A percentile compares a stretch with the other conserved stretches of the same genome.
These are phyloP conservation scores for Scaptomyza hsui DNA, from an alignment of 1,140 invertebrate species.

Conservation along the genomic window DNA sequence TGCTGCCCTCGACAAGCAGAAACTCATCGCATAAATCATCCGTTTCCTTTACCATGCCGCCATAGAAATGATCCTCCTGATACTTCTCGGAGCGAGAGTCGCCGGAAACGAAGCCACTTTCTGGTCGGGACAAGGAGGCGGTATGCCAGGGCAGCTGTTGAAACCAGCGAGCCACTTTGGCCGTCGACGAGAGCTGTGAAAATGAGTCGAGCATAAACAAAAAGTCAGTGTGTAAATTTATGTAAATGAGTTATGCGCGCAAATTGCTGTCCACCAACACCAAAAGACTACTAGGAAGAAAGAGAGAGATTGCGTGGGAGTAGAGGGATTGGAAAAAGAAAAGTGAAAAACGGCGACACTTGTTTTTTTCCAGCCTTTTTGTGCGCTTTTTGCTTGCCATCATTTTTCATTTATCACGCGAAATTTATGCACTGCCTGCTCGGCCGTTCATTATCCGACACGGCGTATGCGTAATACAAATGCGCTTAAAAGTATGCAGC, in stretches of 20 bases:
- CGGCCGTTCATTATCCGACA: constrained; percentile 40
- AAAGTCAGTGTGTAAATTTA: constrained; percentile 79
- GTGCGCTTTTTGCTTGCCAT: constrained; percentile 37
- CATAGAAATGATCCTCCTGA: constrained; percentile 80
- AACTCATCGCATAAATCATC: constrained; percentile 85
- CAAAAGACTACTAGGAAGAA: constrained; percentile 1
- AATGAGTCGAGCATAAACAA: constrained; percentile 45
- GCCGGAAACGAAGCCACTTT: constrained; percentile 90
- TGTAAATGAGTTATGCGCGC: constrained; percentile 81
- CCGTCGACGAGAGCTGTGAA: constrained; percentile 87
- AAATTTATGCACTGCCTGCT: constrained; percentile 70
- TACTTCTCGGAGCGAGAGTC: constrained; percentile 83
- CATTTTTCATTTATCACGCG: constrained; percentile 73
- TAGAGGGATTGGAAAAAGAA: constrained; percentile 6
- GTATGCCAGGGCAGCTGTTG: constrained; percentile 87
- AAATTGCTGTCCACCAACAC: constrained; percentile 74
- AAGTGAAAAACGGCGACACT: constrained; percentile 68
- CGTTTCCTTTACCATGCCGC: constrained; percentile 80
- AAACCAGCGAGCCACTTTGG: constrained; percentile 90
- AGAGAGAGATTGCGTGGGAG: neutral
- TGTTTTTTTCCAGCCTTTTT: constrained; percentile 48
- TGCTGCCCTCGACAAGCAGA: constrained; percentile 85
- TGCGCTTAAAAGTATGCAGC: constrained; percentile 63
- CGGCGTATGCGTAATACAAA: constrained; percentile 63
- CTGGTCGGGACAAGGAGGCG: constrained; percentile 87